Evolutionary conservation across 1,140 invertebrate species (phyloP), one percentile per base, ranked within the genome.

Genomic region (Harlomillsia oculata): DNA sequence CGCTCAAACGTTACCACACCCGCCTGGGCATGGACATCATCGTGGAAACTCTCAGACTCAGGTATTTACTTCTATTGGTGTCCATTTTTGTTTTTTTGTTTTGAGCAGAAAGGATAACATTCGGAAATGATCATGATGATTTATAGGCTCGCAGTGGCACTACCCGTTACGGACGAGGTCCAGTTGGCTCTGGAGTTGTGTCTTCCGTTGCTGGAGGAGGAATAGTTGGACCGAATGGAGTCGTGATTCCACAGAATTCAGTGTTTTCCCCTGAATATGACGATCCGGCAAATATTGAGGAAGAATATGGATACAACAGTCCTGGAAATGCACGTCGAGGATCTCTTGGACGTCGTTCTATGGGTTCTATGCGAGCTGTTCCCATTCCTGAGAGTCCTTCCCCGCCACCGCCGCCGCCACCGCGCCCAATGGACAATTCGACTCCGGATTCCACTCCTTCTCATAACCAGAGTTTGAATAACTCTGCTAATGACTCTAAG

Each of bases 1-100:
- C 66, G 87, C 86, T 77, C 84, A 90, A 72, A 90, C 87, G 26
- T 88, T 91, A 79, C 87, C 87, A 0, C 85, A 89, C 70, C 85
- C 87, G 66, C 74, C 73, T 60, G 75, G 70, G 5, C 81, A 81
- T 66, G 80, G 80, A 39, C 86, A 89, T 72, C 87, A 85, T 40
- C 80, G 87, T 55, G 84, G 84, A 53, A 86, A 85, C 69, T 89
- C 85, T 37, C 59, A 61, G 34, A 46, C 59, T 55, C 43, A 49
- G n/a, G 53, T 58, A 39, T 36, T 51, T 34, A 13, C 18, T 2
- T 32, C n/a, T 40, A 40, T 16, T 11, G 40, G 40, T 13, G 20
- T 20, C 40, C 11, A 8, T 18, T 36, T 30, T 16, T 43, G 18
- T 28, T 21, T 41, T 34, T 56, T 28, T 32, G n/a, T 18, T 32